Base-by-base conservation (phyloP, 2,113 vertebrate species). In the Scytalopus superciliaris region DNA sequence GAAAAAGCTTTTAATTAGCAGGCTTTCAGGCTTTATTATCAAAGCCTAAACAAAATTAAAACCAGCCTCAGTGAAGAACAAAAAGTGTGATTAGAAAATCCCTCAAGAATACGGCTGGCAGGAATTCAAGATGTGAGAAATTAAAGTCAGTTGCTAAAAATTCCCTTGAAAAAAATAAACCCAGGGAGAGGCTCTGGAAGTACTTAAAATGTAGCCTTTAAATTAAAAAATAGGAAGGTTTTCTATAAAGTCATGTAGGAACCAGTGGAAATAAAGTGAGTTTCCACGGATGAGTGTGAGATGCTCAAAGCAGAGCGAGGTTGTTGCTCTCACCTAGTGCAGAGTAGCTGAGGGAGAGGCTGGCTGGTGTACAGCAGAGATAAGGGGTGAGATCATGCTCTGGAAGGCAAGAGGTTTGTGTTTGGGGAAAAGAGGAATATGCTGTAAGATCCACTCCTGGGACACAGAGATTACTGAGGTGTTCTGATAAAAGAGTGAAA, bases 11-110 rank as follows among this genome's bases (percentile, higher is more conserved):
- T 97, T 97, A 97, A 97, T 96, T 97, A 97, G 92, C 66, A 91
- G 87, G 59, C 95, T 96, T 98, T 97, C 96, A 96, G 92, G 90
- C 95, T 97, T 93, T 94, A 88, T 97, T 98, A 97, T 97, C 93
- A 96, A 96, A 96, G 94, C 80, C 89, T 87, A 96, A 95, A 93
- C 76, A 93, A 97, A 98, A 98, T 98, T 94, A 96, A 97, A 98
- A 97, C n/a, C 98, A 98, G 97, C 83, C 91, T 96, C 53, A 27
- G 86, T 91, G 66, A 95, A 97, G 95, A 96, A 94, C 67, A 88
- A 89, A 84, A 96, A 97, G 93, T 95, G 94, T 97, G 95, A 97
- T 97, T 96, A 97, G 96, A 75, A 96, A 97, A 94, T 87, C 97
- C 84, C 93, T 87, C 69, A 64, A 95, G 94, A 96, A 47, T 75